phyloP scores from a whole-genome alignment of 2,797 vertebrate genomes.

The Molossus molossus region DNA sequence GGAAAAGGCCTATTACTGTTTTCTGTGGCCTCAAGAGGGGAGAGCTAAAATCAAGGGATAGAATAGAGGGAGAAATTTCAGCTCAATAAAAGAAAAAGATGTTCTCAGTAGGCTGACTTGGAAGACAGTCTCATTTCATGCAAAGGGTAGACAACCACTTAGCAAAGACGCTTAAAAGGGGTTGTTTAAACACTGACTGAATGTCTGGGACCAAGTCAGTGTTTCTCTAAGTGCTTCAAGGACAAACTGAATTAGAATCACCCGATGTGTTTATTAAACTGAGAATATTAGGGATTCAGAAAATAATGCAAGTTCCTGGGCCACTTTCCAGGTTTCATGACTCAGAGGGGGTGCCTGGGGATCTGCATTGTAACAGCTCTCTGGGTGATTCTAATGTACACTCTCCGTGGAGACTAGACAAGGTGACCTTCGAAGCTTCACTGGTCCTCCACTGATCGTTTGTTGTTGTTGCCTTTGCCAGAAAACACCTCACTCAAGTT shows the following conservation, averaged over 20 bases:
- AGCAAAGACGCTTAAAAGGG: not conserved
- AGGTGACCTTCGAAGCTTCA: not conserved
- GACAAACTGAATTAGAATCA: conserved; percentile 53
- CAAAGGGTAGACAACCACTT: not conserved
- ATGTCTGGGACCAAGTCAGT: conserved; percentile 4
- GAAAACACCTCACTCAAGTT: conserved; percentile 22
- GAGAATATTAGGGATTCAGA: conserved; percentile 18
- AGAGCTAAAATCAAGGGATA: not conserved
- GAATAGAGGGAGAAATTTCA: conserved; percentile 31
- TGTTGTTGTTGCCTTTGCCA: not conserved
- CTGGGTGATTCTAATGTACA: not conserved
- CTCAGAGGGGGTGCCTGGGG: not conserved
- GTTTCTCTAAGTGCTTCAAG: not conserved
- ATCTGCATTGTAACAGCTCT: not conserved
- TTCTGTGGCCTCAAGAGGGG: not conserved
- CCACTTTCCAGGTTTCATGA: not conserved
- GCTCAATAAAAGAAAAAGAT: conserved; percentile 20
- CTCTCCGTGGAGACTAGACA: not conserved
- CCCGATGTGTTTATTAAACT: not conserved
- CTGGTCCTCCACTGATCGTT: not conserved
- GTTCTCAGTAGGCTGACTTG: not conserved
- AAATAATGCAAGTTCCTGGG: conserved; percentile 40
- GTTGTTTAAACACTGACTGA: not conserved
- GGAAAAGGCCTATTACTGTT: not conserved
- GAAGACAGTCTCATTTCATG: conserved; percentile 42